Percentiles rank a stretch among this genome's conserved stretches.
Evolutionary conservation across 2,113 vertebrate genomes (phyloP).

Genomic region (Boulengeromyrus knoepffleri): DNA sequence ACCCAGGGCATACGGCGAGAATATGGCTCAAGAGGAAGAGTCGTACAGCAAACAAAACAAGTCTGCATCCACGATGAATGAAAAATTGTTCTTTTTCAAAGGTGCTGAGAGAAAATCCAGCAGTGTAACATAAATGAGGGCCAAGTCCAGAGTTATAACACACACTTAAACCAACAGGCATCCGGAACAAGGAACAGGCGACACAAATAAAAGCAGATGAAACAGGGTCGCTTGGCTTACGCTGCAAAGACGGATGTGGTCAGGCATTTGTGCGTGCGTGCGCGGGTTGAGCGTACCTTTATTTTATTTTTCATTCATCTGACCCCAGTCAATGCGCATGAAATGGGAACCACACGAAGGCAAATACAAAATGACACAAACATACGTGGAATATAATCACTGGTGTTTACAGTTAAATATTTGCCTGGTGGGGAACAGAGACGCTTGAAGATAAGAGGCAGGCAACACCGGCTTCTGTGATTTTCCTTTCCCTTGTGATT

Average conservation of each 20-base stretch:
- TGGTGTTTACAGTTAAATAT: constrained; percentile 63
- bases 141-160: neutral
- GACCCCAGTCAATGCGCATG: neutral
- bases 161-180: neutral
- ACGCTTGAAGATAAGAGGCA: constrained; percentile 53
- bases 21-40: neutral
- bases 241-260: neutral
- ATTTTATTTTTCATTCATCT: neutral
- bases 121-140: neutral
- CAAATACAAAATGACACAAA: constrained; percentile 42
- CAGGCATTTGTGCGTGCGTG: neutral
- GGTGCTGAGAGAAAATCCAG: neutral
- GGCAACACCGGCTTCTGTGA: constrained; percentile 40
- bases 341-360: constrained; percentile 3
- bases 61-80: neutral
- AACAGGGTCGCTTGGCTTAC: neutral
- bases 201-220: neutral
- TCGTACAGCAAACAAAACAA: neutral
- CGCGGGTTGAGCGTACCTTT: neutral
- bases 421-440: constrained; percentile 45
- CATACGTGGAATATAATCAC: constrained; percentile 49
- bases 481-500: constrained; percentile 40
- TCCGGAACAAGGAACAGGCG: neutral
- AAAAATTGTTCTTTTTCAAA: neutral
- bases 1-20: neutral